Conservation (phyloP, 2,888 invertebrate genomes). For the Seladonia tumulorum region DNA sequence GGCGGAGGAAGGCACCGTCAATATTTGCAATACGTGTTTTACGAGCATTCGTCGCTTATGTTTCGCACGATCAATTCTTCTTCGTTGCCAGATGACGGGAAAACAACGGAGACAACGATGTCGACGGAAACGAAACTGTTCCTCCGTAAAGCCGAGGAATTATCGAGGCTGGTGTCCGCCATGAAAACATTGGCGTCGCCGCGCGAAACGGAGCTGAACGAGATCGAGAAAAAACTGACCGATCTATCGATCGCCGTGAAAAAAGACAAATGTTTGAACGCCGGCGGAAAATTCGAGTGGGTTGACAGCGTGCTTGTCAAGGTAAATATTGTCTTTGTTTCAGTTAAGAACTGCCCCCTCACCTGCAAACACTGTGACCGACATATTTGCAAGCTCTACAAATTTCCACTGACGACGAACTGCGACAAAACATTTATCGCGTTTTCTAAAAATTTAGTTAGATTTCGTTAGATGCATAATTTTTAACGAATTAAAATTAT, state of each 20-base stretch:
- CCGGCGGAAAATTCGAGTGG: conserved; percentile 97
- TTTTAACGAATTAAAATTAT: too few species aligned
- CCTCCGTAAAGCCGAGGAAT: conserved; percentile 81
- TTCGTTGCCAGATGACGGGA: conserved; percentile 40
- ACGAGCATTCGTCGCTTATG: not conserved
- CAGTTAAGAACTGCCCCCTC: not conserved
- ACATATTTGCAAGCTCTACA: not conserved
- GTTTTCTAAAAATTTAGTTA: not conserved
- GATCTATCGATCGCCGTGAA: conserved; percentile 84
- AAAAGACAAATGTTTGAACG: conserved; percentile 88
- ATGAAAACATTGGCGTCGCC: conserved; percentile 70
- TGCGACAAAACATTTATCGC: not conserved
- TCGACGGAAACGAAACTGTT: conserved; percentile 79
- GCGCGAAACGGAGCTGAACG: conserved; percentile 72
- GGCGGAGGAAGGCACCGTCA: not conserved
- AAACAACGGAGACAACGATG: conserved; percentile 48
- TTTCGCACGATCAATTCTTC: not conserved
- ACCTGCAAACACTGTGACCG: not conserved
- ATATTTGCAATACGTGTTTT: not conserved
- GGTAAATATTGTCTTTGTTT: conserved; percentile 81
- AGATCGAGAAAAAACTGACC: conserved; percentile 81
- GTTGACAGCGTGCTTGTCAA: conserved; percentile 95
- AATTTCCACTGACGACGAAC: not conserved
- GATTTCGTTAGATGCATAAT: not conserved
- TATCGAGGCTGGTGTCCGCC: conserved; percentile 78